Conservation (phyloP, 2,888 invertebrate species). For the Pomacea canaliculata region DNA sequence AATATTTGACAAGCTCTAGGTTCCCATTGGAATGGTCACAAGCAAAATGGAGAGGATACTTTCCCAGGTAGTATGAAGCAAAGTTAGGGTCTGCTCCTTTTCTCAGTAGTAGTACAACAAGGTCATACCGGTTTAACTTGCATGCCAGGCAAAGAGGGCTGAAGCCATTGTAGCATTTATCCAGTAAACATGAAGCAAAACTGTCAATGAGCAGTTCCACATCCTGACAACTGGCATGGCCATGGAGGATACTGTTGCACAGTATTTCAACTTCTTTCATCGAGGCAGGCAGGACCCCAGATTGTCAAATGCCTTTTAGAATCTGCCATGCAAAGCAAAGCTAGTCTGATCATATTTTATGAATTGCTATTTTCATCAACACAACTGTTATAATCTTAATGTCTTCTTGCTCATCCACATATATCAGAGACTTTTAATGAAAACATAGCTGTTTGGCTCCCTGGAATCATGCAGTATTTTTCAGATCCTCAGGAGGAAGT, state of each 20-base stretch:
- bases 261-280: slow-evolving; percentile 5
- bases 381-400: too few species aligned
- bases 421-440: too few species aligned
- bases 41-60: slow-evolving; percentile 35
- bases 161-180: slow-evolving; percentile 10
- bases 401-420: too few species aligned
- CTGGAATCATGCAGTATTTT: too few species aligned
- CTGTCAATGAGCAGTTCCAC: slow-evolving; percentile 13
- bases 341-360: too few species aligned
- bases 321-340: too few species aligned
- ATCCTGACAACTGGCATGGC: slow-evolving; percentile 12
- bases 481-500: too few species aligned
- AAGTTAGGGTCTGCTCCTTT: slow-evolving; percentile 31
- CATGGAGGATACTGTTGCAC: slow-evolving; percentile 8
- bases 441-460: too few species aligned
- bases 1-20: slow-evolving; percentile 28
- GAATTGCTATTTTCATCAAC: too few species aligned
- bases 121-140: slow-evolving; percentile 31
- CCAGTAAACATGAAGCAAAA: not conserved
- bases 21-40: slow-evolving; percentile 31
- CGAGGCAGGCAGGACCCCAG: not conserved
- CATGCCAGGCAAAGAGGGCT: slow-evolving; percentile 34
- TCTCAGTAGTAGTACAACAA: slow-evolving; percentile 30
- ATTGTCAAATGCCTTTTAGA: too few species aligned
- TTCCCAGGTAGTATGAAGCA: slow-evolving; percentile 13